phyloP scores from a whole-genome alignment of 2,113 vertebrate genomes.

The Ceratotherium simum region DNA sequence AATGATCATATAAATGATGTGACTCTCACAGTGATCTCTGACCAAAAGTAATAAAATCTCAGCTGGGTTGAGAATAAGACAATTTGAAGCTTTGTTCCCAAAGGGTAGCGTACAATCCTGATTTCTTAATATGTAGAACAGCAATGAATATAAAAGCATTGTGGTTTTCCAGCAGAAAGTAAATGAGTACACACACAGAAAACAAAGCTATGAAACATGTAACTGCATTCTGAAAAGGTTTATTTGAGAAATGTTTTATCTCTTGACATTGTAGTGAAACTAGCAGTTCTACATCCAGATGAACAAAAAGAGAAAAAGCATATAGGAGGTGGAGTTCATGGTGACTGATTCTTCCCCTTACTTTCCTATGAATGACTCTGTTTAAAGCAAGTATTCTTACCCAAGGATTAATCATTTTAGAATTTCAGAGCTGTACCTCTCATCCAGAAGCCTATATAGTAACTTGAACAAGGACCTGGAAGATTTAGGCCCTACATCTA shows the following conservation, averaged over 20 bases:
- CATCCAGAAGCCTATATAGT: background rate
- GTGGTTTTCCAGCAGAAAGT: background rate
- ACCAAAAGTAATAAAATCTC: constrained; percentile 32
- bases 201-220: background rate
- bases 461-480: background rate
- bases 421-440: background rate
- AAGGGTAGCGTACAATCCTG: background rate
- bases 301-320: background rate
- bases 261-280: background rate
- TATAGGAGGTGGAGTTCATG: background rate
- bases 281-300: background rate
- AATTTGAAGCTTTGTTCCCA: background rate
- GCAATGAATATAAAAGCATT: background rate
- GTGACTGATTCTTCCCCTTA: background rate
- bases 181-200: background rate
- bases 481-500: background rate
- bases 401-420: background rate
- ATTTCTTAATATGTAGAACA: background rate
- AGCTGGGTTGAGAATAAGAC: background rate
- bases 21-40: constrained; percentile 35
- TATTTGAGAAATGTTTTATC: background rate
- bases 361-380: background rate
- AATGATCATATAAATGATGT: constrained; percentile 15
- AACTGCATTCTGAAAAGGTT: background rate
- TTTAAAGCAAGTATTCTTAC: background rate